These are phyloP conservation scores for Apogon hyalosoma DNA, from an alignment of 2,797 vertebrate genomes.

Conservation along the genomic window DNA sequence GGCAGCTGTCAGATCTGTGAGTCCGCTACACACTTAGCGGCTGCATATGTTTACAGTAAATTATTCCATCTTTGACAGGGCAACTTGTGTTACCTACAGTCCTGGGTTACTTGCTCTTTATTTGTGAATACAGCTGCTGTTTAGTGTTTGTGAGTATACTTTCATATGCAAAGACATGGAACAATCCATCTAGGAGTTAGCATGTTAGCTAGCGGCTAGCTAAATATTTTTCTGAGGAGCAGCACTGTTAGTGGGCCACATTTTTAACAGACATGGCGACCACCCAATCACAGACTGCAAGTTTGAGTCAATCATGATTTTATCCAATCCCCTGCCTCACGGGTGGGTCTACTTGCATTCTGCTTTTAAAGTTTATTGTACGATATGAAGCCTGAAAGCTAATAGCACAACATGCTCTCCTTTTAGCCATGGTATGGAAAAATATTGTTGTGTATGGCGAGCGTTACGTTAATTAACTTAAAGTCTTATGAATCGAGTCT, in stretches of 20 bases:
- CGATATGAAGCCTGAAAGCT: background rate
- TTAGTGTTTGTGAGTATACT: slow-evolving; percentile 28
- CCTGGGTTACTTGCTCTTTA: background rate
- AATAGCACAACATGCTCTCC: background rate
- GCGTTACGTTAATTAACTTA: background rate
- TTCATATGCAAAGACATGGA: slow-evolving; percentile 19
- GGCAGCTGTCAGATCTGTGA: slow-evolving; percentile 65
- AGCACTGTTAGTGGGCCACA: slow-evolving; percentile 51
- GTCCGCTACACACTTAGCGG: slow-evolving; percentile 30
- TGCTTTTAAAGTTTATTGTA: background rate
- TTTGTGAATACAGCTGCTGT: background rate
- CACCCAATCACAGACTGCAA: slow-evolving; percentile 47
- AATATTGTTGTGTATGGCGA: background rate
- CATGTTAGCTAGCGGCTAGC: slow-evolving; percentile 54
- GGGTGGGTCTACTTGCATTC: background rate
- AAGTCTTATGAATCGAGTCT: background rate
- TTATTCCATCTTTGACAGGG: background rate
- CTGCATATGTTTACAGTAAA: background rate
- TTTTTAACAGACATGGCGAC: slow-evolving; percentile 33
- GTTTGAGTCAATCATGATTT: background rate
- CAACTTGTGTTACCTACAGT: background rate
- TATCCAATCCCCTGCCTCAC: slow-evolving; percentile 25
- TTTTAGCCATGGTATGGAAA: background rate
- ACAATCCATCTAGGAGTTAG: slow-evolving; percentile 47
- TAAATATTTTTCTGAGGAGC: slow-evolving; percentile 51